Evolutionary conservation across 2,888 invertebrate species (phyloP).

Genomic region (Seladonia tumulorum): DNA sequence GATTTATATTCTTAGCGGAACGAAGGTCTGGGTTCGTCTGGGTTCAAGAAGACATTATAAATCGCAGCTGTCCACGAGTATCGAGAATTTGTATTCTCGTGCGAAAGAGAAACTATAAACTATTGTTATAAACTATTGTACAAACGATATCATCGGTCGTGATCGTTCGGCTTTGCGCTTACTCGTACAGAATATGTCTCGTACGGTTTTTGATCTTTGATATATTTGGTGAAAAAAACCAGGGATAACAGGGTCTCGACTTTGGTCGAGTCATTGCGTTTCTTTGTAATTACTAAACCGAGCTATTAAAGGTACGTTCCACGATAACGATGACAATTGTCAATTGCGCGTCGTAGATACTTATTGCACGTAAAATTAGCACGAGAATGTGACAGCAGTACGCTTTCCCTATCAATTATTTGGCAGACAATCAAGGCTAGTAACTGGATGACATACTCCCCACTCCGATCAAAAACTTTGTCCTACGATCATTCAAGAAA

Average conservation of each 20-base stretch:
- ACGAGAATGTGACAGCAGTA: slow-evolving; percentile 74
- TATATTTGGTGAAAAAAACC: background rate
- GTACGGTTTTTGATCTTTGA: background rate
- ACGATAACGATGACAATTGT: slow-evolving; percentile 46
- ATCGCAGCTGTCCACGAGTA: background rate
- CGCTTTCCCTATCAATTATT: slow-evolving; percentile 81
- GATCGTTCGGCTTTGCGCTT: background rate
- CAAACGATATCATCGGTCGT: background rate
- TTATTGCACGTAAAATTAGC: slow-evolving; percentile 74
- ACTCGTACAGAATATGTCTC: background rate
- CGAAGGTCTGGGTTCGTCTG: slow-evolving; percentile 1
- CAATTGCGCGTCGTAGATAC: slow-evolving; percentile 67
- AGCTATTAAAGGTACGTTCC: slow-evolving; percentile 13
- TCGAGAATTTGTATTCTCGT: background rate
- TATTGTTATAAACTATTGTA: background rate
- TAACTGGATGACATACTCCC: slow-evolving; percentile 77
- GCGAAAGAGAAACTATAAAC: too few species aligned
- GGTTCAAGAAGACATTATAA: background rate
- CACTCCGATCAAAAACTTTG: slow-evolving; percentile 49
- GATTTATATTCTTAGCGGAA: background rate
- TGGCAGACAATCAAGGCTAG: slow-evolving; percentile 82
- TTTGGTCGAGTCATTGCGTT: background rate
- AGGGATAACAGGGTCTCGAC: background rate
- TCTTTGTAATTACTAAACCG: background rate
- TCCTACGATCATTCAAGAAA: slow-evolving; percentile 62